Evolutionary conservation across 2,888 invertebrate genomes (phyloP), one percentile per base, ranked within the genome.

Genomic region (Diadromus collaris): DNA sequence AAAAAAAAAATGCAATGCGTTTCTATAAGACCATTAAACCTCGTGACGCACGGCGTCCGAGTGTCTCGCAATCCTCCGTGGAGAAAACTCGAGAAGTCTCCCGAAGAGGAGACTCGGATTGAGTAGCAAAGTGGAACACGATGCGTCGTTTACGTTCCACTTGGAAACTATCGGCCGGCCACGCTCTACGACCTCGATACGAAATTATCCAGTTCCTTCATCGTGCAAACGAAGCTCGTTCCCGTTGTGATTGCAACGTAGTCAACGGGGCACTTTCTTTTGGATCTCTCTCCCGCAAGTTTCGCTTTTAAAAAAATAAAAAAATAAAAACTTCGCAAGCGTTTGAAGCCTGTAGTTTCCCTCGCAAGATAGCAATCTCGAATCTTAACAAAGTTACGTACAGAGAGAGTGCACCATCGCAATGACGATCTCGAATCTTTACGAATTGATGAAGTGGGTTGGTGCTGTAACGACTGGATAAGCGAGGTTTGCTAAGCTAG

Each of bases 71-170:
- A 56, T 56, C 27, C 29, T 0, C 29, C 24, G 61, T 61, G 51
- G 54, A 21, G 24, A 19, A 56, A 9, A 16, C 29, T 16, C 54
- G 54, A 56, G 46, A 46, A n/a, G 46, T 46, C 16, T 29, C 27
- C 16, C 27, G 5, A 61, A 70, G n/a, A 51, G 24, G 21, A 10
- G 21, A 51, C 51, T 38, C 63, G 44, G 51, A 64, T 46, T 58
- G 41, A 19, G 60, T n/a, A 67, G 38, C 27, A 29, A 69, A 64
- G 78, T 74, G 38, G 69, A 74, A 78, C 78, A 34, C 74, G 74
- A 65, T 65, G 78, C 64, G 63, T 56, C 58, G 64, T 10, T 29
- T n/a, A 51, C 64, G 74, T 78, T 65, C 78, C 32, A 74, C 69
- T 69, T 69, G 34, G 48, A 56, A 69, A 65, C 58, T 38, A 60